phyloP scores from a whole-genome alignment of 1,140 invertebrate genomes.

The Euwallacea similis region DNA sequence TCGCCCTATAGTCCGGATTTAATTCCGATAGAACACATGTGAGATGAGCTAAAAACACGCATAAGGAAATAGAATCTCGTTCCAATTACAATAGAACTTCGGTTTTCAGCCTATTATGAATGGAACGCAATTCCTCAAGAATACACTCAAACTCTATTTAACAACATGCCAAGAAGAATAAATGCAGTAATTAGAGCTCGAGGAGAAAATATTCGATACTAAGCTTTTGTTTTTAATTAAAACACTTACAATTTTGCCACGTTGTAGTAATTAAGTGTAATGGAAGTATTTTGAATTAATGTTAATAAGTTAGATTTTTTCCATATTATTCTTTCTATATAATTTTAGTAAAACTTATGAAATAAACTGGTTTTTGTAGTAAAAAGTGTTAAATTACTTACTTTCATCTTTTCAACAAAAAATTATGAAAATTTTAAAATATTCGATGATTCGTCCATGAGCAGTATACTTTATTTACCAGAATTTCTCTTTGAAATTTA shows the following conservation, averaged over 20 bases:
- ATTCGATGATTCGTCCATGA: too few species aligned
- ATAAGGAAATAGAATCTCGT: conserved; percentile 9
- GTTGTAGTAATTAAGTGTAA: too few species aligned
- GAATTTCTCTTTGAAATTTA: too few species aligned
- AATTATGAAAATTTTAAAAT: too few species aligned
- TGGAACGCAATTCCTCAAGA: conserved; percentile 21
- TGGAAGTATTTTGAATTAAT: too few species aligned
- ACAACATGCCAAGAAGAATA: conserved; percentile 27
- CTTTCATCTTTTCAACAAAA: too few species aligned
- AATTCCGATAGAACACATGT: conserved; percentile 3
- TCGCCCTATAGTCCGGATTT: background rate
- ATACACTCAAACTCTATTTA: conserved; percentile 21
- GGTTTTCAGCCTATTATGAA: conserved; percentile 1
- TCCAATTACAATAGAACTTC: conserved; percentile 14
- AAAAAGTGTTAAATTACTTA: too few species aligned
- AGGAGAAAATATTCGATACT: conserved; percentile 14
- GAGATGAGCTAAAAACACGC: conserved; percentile 2
- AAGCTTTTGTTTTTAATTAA: conserved; percentile 2
- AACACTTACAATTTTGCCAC: too few species aligned
- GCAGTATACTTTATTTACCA: too few species aligned
- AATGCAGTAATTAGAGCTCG: conserved; percentile 24
- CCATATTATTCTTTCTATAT: background rate
- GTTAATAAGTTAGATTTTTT: background rate
- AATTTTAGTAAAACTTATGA: background rate
- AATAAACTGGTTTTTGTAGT: background rate